phyloP scores from a whole-genome alignment of 2,888 invertebrate species.

The Ectemnius lituratus region DNA sequence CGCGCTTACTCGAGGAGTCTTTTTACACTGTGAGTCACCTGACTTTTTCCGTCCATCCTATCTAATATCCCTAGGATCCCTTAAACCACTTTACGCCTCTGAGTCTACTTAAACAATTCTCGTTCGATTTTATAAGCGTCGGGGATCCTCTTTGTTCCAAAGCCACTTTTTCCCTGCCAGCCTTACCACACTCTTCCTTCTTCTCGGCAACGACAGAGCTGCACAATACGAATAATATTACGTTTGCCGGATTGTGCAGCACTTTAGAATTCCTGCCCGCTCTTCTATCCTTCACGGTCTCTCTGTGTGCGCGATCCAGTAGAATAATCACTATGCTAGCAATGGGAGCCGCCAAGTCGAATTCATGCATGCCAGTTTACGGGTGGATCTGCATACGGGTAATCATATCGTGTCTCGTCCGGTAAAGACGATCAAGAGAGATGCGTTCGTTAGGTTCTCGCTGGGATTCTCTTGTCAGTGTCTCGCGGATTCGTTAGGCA shows the following conservation, averaged over 20 bases:
- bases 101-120: background rate
- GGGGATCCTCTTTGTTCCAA: slow-evolving; percentile 4
- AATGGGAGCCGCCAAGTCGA: background rate
- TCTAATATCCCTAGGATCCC: no score
- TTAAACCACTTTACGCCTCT: no score
- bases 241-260: slow-evolving; percentile 55
- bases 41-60: no score
- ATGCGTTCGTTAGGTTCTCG: slow-evolving; percentile 1
- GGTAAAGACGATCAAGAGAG: background rate
- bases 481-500: slow-evolving; percentile 51
- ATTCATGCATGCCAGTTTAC: background rate
- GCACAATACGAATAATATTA: slow-evolving; percentile 56
- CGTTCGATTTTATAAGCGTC: background rate
- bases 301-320: no score
- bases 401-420: background rate
- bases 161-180: background rate
- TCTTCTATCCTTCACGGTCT: no score
- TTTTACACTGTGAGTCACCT: no score
- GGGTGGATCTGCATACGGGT: background rate
- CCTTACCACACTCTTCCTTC: slow-evolving; percentile 22
- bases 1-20: no score
- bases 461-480: slow-evolving; percentile 9
- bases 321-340: no score
- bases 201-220: slow-evolving; percentile 22
- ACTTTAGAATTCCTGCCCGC: no score